These are phyloP conservation scores for Rostratula benghalensis DNA, from an alignment of 2,113 vertebrate genomes.

Conservation along the genomic window DNA sequence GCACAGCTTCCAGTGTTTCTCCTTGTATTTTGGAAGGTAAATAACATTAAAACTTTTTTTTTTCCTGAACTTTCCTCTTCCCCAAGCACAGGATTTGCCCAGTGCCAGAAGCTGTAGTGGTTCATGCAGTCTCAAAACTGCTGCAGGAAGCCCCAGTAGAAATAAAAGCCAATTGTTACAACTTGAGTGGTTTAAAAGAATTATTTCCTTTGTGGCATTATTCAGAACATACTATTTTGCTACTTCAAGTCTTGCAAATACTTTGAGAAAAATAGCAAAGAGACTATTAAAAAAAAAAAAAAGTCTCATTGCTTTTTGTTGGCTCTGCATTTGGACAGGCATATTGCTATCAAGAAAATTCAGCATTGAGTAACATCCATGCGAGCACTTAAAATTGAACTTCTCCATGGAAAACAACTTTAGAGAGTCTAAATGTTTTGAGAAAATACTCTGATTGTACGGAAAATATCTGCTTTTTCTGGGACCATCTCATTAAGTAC, in stretches of 20 bases:
- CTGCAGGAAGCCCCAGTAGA: neutral
- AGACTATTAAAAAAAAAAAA: neutral
- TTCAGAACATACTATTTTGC: neutral
- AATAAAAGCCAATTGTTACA: neutral
- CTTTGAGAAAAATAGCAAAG: neutral
- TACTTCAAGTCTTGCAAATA: neutral
- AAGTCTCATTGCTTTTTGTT: neutral
- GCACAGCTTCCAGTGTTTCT: neutral
- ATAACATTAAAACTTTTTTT: neutral
- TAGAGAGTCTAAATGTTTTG: neutral
- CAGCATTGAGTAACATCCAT: neutral
- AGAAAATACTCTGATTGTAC: neutral
- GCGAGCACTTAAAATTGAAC: neutral
- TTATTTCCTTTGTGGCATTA: neutral
- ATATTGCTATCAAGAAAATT: neutral
- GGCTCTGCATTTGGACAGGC: neutral
- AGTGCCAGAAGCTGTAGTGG: neutral
- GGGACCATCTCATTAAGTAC: neutral
- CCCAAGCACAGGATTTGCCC: neutral
- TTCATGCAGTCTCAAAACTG: neutral
- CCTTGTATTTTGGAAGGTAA: neutral
- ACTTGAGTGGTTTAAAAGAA: neutral
- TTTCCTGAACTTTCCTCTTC: neutral
- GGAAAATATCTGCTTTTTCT: neutral
- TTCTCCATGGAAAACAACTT: neutral